Evolutionary conservation across 2,888 invertebrate species (phyloP).

Genomic region (Melanophora roralis): DNA sequence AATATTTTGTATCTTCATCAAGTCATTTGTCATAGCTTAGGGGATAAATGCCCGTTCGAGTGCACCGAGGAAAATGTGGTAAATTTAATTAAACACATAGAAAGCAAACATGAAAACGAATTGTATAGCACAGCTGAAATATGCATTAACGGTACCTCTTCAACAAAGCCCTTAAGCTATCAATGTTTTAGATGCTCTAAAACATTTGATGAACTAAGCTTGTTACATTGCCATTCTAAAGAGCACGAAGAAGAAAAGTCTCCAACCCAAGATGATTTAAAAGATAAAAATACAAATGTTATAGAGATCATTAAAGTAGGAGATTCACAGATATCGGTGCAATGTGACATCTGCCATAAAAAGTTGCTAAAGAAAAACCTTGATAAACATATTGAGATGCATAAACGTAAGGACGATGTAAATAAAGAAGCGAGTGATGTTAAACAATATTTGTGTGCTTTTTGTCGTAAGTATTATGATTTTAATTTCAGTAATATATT

Average conservation of each 20-base stretch:
- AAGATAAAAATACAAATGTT: neutral
- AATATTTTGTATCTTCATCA: slow-evolving; percentile 25
- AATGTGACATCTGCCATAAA: slow-evolving; percentile 62
- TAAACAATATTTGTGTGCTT: slow-evolving; percentile 59
- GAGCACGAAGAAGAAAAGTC: neutral
- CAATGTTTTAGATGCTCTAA: slow-evolving; percentile 59
- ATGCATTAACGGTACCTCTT: neutral
- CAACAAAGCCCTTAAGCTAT: no score
- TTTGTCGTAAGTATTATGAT: slow-evolving; percentile 63
- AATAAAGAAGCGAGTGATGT: slow-evolving; percentile 24
- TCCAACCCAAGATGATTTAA: neutral
- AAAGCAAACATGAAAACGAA: slow-evolving; percentile 18
- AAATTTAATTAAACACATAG: slow-evolving; percentile 38
- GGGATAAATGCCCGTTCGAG: slow-evolving; percentile 42
- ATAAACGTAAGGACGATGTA: slow-evolving; percentile 56
- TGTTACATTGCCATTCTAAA: slow-evolving; percentile 52
- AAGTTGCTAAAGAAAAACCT: slow-evolving; percentile 60
- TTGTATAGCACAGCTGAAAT: neutral
- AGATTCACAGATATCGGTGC: slow-evolving; percentile 7
- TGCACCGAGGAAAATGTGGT: neutral
- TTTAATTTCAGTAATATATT: no score
- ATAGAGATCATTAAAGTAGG: slow-evolving; percentile 25
- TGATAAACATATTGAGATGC: slow-evolving; percentile 61
- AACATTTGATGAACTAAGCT: slow-evolving; percentile 21
- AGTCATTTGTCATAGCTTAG: slow-evolving; percentile 31